phyloP scores from a whole-genome alignment of 2,113 vertebrate genomes.

The Hippocampus guttulatus region DNA sequence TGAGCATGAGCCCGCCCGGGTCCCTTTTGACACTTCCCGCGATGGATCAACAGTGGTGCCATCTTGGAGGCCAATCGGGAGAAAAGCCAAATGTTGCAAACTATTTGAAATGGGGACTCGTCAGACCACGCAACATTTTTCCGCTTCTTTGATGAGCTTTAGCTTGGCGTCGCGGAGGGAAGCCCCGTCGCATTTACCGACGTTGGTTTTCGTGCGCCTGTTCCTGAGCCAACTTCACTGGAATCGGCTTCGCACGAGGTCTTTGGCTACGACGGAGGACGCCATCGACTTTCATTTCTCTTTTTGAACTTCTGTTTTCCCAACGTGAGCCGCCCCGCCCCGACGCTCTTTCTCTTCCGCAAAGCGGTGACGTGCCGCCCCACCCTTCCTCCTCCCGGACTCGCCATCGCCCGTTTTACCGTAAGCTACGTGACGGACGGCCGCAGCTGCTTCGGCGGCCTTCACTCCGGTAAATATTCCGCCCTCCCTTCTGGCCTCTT shows the following conservation, averaged over 20 bases:
- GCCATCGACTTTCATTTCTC: background rate
- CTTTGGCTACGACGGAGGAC: background rate
- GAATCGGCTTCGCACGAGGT: no score
- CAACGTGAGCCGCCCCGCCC: background rate
- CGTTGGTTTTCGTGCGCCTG: no score
- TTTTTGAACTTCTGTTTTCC: background rate
- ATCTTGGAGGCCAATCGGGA: constrained; percentile 38
- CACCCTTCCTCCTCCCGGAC: constrained; percentile 44
- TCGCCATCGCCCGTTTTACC: constrained; percentile 59
- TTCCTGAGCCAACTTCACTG: no score
- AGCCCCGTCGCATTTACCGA: no score
- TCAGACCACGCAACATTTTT: no score
- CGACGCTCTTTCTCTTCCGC: constrained; percentile 31
- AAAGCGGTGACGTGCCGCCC: constrained; percentile 40
- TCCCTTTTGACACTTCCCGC: constrained; percentile 56
- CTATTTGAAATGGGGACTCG: background rate
- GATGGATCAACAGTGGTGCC: constrained; percentile 43
- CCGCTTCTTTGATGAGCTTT: no score
- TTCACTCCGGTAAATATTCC: constrained; percentile 71
- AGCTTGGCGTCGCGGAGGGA: no score
- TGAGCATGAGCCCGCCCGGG: constrained; percentile 23
- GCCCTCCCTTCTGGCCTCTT: constrained; percentile 56
- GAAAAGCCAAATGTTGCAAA: constrained; percentile 55
- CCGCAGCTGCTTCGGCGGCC: constrained; percentile 66
- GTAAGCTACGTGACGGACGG: constrained; percentile 73